Conservation (phyloP, 2,888 invertebrate species). For the Euproctis similis region DNA sequence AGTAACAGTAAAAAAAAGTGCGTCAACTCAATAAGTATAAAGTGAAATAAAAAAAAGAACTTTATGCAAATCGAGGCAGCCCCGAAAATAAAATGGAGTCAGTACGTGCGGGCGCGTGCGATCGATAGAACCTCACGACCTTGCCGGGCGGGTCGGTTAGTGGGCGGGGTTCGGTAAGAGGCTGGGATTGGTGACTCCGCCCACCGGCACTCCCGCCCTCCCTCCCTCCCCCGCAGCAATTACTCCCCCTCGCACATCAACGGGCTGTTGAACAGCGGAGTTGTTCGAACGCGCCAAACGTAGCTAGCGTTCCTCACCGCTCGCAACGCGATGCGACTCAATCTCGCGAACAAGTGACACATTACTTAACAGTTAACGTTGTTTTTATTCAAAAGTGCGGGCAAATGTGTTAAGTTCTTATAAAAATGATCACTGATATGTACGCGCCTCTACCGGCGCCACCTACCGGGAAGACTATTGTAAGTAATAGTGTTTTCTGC, state of each 20-base stretch:
- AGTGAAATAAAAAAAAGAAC: constrained; percentile 64
- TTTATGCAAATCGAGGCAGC: constrained; percentile 70
- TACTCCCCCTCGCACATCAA: constrained; percentile 19
- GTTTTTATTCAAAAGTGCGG: constrained; percentile 23
- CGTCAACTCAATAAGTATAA: constrained; percentile 39
- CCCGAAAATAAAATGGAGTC: constrained; percentile 72
- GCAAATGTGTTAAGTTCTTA: constrained; percentile 33
- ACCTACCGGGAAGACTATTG: constrained; percentile 56
- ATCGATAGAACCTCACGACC: constrained; percentile 68
- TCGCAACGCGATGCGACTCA: constrained; percentile 33
- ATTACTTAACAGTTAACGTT: constrained; percentile 9
- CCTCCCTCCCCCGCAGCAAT: constrained; percentile 26
- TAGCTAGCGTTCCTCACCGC: constrained; percentile 27
- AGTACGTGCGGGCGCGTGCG: constrained; percentile 55
- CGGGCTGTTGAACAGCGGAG: constrained; percentile 25
- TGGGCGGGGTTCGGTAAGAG: constrained; percentile 65
- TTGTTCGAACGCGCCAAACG: constrained; percentile 25
- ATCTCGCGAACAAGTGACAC: constrained; percentile 24
- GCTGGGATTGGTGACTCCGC: constrained; percentile 58
- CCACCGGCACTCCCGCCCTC: constrained; percentile 34
- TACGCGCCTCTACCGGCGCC: constrained; percentile 67
- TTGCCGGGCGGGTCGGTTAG: constrained; percentile 63
- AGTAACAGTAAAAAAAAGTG: constrained; percentile 24
- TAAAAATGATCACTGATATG: constrained; percentile 70
- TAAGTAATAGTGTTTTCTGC: constrained; percentile 45